phyloP scores from a whole-genome alignment of 2,113 vertebrate species.

The Rhabdornis inornatus region DNA sequence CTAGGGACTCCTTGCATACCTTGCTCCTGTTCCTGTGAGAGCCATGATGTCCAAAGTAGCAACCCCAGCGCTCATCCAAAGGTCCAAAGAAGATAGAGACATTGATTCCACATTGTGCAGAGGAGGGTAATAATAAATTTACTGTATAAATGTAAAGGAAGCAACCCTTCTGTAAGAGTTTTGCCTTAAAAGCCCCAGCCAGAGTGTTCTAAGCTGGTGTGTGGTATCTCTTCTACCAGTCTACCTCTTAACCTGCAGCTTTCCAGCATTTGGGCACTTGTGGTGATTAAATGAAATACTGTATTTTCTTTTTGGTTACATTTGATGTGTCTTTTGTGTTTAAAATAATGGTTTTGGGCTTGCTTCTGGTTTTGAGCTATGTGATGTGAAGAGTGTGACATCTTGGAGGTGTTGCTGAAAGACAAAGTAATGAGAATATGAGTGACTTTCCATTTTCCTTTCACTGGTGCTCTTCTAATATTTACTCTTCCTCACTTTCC shows the following conservation, averaged over 20 bases:
- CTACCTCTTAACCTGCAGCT: neutral
- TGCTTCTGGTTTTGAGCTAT: neutral
- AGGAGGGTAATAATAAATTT: neutral
- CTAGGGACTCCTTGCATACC: neutral
- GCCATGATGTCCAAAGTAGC: fast-evolving
- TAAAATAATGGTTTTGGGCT: neutral
- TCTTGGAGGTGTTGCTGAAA: neutral
- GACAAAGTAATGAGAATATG: neutral
- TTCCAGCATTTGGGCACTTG: neutral
- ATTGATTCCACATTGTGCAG: neutral
- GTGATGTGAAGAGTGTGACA: neutral
- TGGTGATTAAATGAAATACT: neutral
- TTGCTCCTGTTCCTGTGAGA: neutral
- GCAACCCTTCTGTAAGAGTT: fast-evolving
- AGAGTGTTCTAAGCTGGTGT: neutral
- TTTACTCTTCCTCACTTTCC: neutral
- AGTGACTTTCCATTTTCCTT: neutral
- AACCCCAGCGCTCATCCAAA: fast-evolving
- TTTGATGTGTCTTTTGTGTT: neutral
- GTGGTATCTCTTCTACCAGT: neutral
- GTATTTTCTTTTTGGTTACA: neutral
- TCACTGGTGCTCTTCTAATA: neutral
- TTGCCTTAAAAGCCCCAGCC: neutral
- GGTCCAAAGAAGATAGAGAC: neutral
- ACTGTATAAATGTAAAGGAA: neutral